Evolutionary conservation across 2,797 vertebrate species (phyloP).

Genomic region (Danio tinwini): DNA sequence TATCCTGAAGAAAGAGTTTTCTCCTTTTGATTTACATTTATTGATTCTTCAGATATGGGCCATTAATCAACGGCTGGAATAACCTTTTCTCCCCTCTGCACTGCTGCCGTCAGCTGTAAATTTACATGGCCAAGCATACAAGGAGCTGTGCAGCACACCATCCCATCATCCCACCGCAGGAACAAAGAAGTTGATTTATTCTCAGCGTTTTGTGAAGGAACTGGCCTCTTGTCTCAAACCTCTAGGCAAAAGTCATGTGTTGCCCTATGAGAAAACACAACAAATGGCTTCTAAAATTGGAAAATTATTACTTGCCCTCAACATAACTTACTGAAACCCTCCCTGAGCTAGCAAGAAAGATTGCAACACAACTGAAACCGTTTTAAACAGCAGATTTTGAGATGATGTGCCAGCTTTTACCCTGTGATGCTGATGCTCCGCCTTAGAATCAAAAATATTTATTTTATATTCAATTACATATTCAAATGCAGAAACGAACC

Average conservation of each 20-base stretch:
- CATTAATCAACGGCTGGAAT: conserved; percentile 69
- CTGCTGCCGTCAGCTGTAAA: conserved; percentile 59
- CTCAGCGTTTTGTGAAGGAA: conserved; percentile 2
- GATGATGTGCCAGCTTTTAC: neutral
- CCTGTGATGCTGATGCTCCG: neutral
- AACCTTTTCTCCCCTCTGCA: conserved; percentile 59
- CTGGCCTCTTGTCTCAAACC: conserved; percentile 7
- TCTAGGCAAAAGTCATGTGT: conserved; percentile 28
- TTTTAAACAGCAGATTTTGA: neutral
- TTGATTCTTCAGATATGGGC: conserved; percentile 66
- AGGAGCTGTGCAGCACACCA: conserved; percentile 29
- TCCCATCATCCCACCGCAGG: conserved; percentile 10
- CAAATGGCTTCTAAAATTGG: conserved; percentile 30
- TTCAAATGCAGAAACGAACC: neutral
- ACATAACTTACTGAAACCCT: conserved; percentile 16
- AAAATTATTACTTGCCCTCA: conserved; percentile 21
- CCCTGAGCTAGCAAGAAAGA: neutral
- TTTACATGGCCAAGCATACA: conserved; percentile 58
- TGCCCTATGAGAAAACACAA: conserved; percentile 28
- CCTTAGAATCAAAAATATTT: neutral
- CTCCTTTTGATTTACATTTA: conserved; percentile 74
- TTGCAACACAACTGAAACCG: neutral
- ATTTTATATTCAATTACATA: neutral
- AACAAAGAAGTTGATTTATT: conserved; percentile 36
- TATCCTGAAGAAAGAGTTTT: conserved; percentile 67